Evolutionary conservation across 1,140 invertebrate species (phyloP).

Genomic region (Mya arenaria): DNA sequence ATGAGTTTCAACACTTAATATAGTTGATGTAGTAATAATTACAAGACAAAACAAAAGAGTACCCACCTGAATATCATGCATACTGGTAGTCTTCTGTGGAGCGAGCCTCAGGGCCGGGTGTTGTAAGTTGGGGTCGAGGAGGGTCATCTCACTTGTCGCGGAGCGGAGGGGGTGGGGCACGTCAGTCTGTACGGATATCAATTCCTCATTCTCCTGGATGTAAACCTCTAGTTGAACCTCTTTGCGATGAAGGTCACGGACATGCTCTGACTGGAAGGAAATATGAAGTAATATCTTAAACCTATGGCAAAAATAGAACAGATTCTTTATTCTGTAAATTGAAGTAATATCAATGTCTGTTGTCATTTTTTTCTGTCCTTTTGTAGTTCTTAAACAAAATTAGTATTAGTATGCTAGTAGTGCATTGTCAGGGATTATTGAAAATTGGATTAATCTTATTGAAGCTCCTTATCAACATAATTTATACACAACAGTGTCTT

Average conservation of each 20-base stretch:
- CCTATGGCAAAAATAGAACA: no score
- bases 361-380: no score
- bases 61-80: conserved; percentile 47
- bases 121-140: not conserved
- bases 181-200: conserved; percentile 62
- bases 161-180: conserved; percentile 63
- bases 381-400: no score
- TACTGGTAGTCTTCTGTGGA: conserved; percentile 29
- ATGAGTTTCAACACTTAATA: not conserved
- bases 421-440: no score
- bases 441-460: no score
- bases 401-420: no score
- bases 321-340: no score
- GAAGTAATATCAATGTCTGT: no score
- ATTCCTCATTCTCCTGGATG: conserved; percentile 73
- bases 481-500: no score
- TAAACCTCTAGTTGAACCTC: conserved; percentile 73
- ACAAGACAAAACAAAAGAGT: not conserved
- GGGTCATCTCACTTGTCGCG: conserved; percentile 68
- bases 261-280: conserved; percentile 60
- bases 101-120: not conserved
- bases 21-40: not conserved
- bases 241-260: conserved; percentile 65
- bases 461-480: no score
- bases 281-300: no score